Conservation (phyloP, 2,888 invertebrate species). For the Platycheirus rosarum region DNA sequence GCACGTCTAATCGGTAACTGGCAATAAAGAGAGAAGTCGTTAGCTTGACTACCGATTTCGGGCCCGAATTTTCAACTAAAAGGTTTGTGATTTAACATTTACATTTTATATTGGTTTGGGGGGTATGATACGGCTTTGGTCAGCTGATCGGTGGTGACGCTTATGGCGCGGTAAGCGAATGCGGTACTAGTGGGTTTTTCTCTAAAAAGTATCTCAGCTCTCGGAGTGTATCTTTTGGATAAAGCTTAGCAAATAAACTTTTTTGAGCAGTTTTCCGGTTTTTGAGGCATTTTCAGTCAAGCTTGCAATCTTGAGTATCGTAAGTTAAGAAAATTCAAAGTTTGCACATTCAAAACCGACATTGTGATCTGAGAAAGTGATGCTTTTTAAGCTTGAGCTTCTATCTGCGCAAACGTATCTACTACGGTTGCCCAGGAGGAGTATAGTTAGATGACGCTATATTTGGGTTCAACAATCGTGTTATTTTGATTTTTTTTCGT, state of each 20-base stretch:
- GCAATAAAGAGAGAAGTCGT: conserved; percentile 48
- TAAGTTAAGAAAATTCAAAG: background rate
- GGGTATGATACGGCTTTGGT: conserved; percentile 25
- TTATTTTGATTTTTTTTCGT: conserved; percentile 17
- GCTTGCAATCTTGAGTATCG: background rate
- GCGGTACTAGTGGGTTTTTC: conserved; percentile 25
- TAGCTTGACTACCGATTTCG: conserved; percentile 71
- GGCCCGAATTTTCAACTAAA: conserved; percentile 70
- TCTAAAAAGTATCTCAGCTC: too few relatives aligned
- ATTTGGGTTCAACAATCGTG: conserved; percentile 37
- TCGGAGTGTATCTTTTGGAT: background rate
- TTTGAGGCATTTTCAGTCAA: background rate
- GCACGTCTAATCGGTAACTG: conserved; percentile 36
- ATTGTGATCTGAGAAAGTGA: background rate
- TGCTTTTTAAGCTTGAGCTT: background rate
- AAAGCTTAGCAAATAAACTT: conserved; percentile 1
- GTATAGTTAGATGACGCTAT: conserved; percentile 18
- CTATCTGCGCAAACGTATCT: background rate
- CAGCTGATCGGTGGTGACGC: conserved; percentile 50
- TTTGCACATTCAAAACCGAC: background rate
- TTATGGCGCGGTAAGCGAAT: background rate
- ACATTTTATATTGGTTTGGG: conserved; percentile 61
- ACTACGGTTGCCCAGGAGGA: too few relatives aligned
- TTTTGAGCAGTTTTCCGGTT: conserved; percentile 15
- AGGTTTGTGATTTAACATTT: conserved; percentile 67